Conservation (phyloP, 2,797 vertebrate genomes). For the Parambassis ranga region DNA sequence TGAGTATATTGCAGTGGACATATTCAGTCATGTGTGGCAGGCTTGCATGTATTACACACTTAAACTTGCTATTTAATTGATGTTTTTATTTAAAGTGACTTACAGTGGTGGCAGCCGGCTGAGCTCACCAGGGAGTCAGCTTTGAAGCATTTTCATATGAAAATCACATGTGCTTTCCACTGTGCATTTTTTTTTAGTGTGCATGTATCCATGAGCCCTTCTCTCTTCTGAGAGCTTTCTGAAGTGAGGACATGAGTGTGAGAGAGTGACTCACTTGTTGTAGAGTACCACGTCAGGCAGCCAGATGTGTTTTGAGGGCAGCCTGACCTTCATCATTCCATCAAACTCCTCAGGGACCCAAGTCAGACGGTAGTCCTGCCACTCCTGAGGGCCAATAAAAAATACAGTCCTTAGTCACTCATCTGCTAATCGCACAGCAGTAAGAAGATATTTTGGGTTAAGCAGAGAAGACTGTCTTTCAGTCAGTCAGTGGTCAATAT, state of each 20-base stretch:
- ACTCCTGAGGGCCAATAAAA: conserved; percentile 83
- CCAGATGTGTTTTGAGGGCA: conserved; percentile 99
- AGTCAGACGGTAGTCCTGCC: conserved; percentile 96
- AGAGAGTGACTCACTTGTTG: conserved; percentile 89
- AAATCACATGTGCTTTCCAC: neutral
- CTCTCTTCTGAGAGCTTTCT: neutral
- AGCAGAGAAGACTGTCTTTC: neutral
- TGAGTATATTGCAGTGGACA: conserved; percentile 30
- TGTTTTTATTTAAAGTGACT: conserved; percentile 13
- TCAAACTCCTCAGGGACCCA: conserved; percentile 96
- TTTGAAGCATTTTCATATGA: conserved; percentile 5
- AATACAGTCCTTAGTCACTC: conserved; percentile 46
- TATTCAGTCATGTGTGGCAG: conserved; percentile 32
- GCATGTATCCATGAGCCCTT: neutral
- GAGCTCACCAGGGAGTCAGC: neutral
- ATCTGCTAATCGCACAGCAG: conserved; percentile 14
- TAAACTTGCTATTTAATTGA: conserved; percentile 16
- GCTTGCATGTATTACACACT: conserved; percentile 2
- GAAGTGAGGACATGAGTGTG: neutral
- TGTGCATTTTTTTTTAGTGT: neutral
- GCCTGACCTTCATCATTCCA: conserved; percentile 95
- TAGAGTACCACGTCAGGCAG: conserved; percentile 97
- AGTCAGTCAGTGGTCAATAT: conserved; percentile 7
- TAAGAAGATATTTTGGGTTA: neutral
- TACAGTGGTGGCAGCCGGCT: neutral